Conservation (phyloP, 2,888 invertebrate genomes). For the Nebria brevicollis region DNA sequence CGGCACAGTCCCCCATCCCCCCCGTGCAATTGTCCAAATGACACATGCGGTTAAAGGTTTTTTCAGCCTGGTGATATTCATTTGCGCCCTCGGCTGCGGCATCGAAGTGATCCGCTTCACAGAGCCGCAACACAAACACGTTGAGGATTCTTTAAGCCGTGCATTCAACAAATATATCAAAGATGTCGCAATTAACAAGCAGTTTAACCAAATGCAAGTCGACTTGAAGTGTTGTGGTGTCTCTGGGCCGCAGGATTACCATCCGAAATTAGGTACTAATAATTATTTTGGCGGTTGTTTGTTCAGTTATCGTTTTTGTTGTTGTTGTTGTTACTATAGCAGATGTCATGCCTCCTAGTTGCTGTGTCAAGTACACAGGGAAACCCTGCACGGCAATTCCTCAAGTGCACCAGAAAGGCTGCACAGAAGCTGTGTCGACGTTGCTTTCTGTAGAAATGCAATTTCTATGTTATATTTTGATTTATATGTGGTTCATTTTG, state of each 20-base stretch:
- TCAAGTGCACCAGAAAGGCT: not conserved
- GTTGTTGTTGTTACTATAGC: not conserved
- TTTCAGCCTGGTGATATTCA: not conserved
- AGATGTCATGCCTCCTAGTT: not conserved
- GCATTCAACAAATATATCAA: not conserved
- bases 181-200: not conserved
- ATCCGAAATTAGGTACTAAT: not conserved
- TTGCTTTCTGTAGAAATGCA: not conserved
- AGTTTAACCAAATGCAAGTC: not conserved
- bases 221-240: not conserved
- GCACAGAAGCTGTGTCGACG: not conserved
- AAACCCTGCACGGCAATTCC: not conserved
- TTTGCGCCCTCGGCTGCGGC: not conserved
- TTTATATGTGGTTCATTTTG: not conserved
- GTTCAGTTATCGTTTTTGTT: too few relatives aligned
- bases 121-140: not conserved
- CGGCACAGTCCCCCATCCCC: too few relatives aligned
- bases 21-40: not conserved
- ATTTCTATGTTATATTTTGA: not conserved
- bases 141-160: not conserved
- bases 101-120: not conserved
- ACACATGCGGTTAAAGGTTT: not conserved
- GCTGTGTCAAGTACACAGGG: not conserved
- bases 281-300: too few relatives aligned
- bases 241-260: not conserved